Conservation (phyloP, 1,140 invertebrate genomes). For the Telenomus remus region DNA sequence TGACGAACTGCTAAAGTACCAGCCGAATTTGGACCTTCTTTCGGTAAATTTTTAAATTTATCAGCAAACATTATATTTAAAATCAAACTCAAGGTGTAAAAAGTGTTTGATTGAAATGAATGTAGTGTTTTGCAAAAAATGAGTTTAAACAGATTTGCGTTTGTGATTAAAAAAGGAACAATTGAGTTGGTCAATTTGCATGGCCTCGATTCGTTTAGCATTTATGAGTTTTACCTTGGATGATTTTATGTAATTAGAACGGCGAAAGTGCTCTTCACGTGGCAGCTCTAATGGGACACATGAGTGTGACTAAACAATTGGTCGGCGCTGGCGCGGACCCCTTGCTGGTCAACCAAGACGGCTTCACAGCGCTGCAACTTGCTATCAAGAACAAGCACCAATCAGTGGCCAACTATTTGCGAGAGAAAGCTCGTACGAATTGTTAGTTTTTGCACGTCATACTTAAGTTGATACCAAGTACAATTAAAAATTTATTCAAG, state of each 20-base stretch:
- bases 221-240: constrained; percentile 38
- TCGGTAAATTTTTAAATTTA: constrained; percentile 80
- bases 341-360: constrained; percentile 81
- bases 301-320: constrained; percentile 86
- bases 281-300: constrained; percentile 90
- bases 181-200: not conserved
- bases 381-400: constrained; percentile 78
- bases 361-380: constrained; percentile 80
- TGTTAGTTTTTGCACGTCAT: constrained; percentile 8
- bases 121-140: no score
- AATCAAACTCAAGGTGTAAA: no score
- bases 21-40: constrained; percentile 86
- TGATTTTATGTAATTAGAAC: constrained; percentile 79
- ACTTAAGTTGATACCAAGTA: not conserved
- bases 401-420: constrained; percentile 79
- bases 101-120: constrained; percentile 6
- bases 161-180: no score
- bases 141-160: no score
- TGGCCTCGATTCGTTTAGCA: constrained; percentile 33
- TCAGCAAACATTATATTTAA: constrained; percentile 1
- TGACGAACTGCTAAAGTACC: constrained; percentile 87
- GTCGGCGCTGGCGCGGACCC: constrained; percentile 84
- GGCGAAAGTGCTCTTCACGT: constrained; percentile 93
- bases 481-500: no score
- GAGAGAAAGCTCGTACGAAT: constrained; percentile 68